Percentiles rank a stretch among this genome's conserved stretches.
Evolutionary conservation across 1,140 invertebrate species (phyloP).

Genomic region (Monochamus saltuarius): DNA sequence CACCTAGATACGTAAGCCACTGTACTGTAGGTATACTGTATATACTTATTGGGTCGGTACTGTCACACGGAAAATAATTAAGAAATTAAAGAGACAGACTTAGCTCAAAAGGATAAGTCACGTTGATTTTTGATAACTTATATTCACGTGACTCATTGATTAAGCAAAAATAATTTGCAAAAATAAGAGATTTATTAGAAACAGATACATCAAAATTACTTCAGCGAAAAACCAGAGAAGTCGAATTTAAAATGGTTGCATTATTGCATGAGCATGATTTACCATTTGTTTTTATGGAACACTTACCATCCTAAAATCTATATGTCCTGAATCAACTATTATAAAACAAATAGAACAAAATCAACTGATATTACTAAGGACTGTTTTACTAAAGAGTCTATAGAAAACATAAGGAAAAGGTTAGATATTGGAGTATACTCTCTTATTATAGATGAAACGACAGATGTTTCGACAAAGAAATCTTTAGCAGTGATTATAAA

Average conservation of each 20-base stretch:
- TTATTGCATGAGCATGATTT: conserved; percentile 18
- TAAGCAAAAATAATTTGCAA: too few species aligned
- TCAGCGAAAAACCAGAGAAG: neutral
- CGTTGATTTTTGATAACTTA: too few species aligned
- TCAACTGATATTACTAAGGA: conserved; percentile 13
- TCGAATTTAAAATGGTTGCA: neutral
- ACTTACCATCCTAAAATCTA: conserved; percentile 1
- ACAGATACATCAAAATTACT: too few species aligned
- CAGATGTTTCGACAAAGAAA: neutral
- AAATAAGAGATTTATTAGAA: too few species aligned
- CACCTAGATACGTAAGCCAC: too few species aligned
- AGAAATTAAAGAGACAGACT: too few species aligned
- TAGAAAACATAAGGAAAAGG: neutral
- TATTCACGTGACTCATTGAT: too few species aligned
- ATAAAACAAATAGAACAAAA: conserved; percentile 24
- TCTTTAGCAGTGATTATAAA: too few species aligned
- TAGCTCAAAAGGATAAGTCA: too few species aligned
- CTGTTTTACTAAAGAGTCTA: neutral
- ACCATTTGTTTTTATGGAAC: conserved; percentile 15
- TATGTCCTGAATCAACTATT: conserved; percentile 24
- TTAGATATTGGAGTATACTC: neutral
- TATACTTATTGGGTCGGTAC: too few species aligned
- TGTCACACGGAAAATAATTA: too few species aligned
- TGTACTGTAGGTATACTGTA: too few species aligned
- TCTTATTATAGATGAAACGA: conserved; percentile 5